Conservation (phyloP, 2,888 invertebrate species). For the Pandemis cinnamomeana region DNA sequence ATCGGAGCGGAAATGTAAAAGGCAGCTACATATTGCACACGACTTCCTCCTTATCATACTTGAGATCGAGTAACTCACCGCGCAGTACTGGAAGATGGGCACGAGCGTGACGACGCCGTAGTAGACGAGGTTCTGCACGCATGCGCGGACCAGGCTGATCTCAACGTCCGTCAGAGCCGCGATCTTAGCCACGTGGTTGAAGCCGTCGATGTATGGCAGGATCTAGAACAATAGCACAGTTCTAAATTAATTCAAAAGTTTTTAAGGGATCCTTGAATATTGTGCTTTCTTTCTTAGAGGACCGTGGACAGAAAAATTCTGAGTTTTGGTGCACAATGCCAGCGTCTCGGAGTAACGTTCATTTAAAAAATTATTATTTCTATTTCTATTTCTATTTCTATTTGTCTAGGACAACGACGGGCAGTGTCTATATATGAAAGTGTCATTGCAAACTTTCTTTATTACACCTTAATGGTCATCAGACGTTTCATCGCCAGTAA, state of each 20-base stretch:
- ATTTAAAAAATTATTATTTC: too few relatives aligned
- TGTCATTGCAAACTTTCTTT: neutral
- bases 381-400: too few relatives aligned
- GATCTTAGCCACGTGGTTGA: slow-evolving; percentile 91
- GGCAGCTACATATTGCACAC: too few relatives aligned
- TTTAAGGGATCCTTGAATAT: too few relatives aligned
- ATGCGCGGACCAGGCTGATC: slow-evolving; percentile 91
- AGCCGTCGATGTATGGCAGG: slow-evolving; percentile 91
- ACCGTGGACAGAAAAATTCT: too few relatives aligned
- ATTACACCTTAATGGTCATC: neutral
- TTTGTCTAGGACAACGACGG: too few relatives aligned
- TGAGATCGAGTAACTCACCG: slow-evolving; percentile 66
- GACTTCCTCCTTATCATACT: too few relatives aligned
- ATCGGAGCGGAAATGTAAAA: too few relatives aligned
- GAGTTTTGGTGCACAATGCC: too few relatives aligned
- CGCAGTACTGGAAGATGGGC: slow-evolving; percentile 92
- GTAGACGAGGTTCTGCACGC: slow-evolving; percentile 91
- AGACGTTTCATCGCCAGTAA: neutral
- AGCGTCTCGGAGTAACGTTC: too few relatives aligned
- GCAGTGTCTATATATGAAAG: neutral
- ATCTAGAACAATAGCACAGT: slow-evolving; percentile 78
- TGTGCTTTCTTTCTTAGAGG: too few relatives aligned
- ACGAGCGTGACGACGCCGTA: slow-evolving; percentile 90
- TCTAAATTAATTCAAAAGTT: neutral
- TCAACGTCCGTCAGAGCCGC: slow-evolving; percentile 92